Evolutionary conservation across 2,113 vertebrate species (phyloP), one percentile per base, ranked within the genome.

Genomic region (Petrocephalus microphthalmus): DNA sequence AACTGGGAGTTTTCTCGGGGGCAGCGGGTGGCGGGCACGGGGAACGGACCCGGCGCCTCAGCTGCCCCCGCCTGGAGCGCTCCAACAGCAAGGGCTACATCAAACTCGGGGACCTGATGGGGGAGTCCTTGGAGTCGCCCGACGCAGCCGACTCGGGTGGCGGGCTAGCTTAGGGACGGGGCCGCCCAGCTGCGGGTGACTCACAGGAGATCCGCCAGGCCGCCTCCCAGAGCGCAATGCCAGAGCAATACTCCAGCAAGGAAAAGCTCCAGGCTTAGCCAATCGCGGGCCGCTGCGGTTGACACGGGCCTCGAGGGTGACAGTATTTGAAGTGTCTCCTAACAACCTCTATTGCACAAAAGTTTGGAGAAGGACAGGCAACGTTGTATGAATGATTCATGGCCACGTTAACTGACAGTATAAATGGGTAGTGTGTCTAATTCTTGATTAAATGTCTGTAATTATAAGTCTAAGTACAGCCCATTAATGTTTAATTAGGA

Each of bases 261-360:
- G 96, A 97, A 91, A 97, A 96, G 94, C 95, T 97, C 85, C 84
- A 94, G 96, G 95, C 96, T 97, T 92, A 96, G 96, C 89, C 92
- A 94, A 88, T 96, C 96, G 7, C 95, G 94, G 0, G 89, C 94
- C 49, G 71, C 91, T 7, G 90, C 91, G 86, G 95, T 96, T 85
- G 95, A 95, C 0, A 64, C 93, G 87, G 94, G 95, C 29, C 88
- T 93, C 89, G 95, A 96, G 88, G 95, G 91, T 85, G 89, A 93
- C 0, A 94, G 91, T 88, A 93, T 94, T 90, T 96, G 94, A 95
- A 45, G n/a, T 5, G 15, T 74, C 47, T n/a, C 25, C 37, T 53
- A 25, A 64, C 29, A 64, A 85, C 49, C 71, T 71, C 85, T 89
- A 78, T 88, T 87, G 88, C 82, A 89, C 86, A 87, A 82, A 82